A percentile compares a stretch with the other conserved stretches of the same genome.
phyloP scores from a whole-genome alignment of 2,888 invertebrate genomes.

The Eristalis tenax region DNA sequence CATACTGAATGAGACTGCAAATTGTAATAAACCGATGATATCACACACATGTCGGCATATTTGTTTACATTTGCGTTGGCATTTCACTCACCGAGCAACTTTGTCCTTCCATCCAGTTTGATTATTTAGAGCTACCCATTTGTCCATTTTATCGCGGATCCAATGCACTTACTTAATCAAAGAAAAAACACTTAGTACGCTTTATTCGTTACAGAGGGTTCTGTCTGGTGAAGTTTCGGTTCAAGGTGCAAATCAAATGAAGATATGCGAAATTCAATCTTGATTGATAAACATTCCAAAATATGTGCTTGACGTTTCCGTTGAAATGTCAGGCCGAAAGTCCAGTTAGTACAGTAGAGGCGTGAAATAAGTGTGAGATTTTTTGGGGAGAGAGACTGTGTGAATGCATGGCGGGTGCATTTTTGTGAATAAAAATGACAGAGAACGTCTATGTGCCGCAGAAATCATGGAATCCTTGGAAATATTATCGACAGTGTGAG shows the following conservation, averaged over 20 bases:
- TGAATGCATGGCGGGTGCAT: too few relatives aligned
- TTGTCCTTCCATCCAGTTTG: constrained; percentile 80
- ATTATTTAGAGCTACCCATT: constrained; percentile 78
- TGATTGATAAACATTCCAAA: constrained; percentile 39
- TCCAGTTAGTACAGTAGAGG: constrained; percentile 8
- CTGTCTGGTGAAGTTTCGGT: constrained; percentile 17
- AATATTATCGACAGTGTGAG: too few relatives aligned
- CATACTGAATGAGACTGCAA: constrained; percentile 91
- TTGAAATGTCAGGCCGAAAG: neutral
- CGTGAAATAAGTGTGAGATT: neutral
- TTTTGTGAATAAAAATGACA: too few relatives aligned
- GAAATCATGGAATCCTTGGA: too few relatives aligned
- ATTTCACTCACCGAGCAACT: constrained; percentile 77
- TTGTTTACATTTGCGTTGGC: constrained; percentile 26
- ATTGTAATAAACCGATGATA: constrained; percentile 10
- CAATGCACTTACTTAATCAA: neutral
- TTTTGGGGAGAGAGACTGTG: neutral
- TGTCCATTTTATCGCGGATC: constrained; percentile 76
- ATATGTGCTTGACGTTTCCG: constrained; percentile 5
- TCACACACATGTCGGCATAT: neutral
- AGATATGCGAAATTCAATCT: constrained; percentile 18
- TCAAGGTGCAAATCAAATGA: constrained; percentile 43
- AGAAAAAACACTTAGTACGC: neutral
- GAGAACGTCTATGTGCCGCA: too few relatives aligned
- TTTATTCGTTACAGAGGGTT: neutral